These are phyloP conservation scores for Hirtodrosophila duncani DNA, from an alignment of 2,888 invertebrate genomes.

Conservation along the genomic window DNA sequence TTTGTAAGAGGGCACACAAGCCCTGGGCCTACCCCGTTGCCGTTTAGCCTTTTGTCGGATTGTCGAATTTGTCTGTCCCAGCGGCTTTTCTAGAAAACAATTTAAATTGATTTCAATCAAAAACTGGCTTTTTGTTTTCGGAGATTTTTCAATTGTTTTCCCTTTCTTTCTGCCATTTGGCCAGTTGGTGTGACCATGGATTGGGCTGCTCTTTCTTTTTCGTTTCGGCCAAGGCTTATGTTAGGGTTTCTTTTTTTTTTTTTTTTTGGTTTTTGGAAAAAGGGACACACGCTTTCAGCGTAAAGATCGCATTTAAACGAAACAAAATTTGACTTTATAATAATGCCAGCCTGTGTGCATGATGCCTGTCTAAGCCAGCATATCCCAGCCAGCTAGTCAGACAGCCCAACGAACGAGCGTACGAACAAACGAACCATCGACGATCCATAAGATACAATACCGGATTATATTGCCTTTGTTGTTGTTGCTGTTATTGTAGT, in stretches of 20 bases:
- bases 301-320: slow-evolving; percentile 73
- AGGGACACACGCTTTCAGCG: slow-evolving; percentile 74
- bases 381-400: slow-evolving; percentile 52
- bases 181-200: slow-evolving; percentile 33
- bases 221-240: slow-evolving; percentile 9
- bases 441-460: slow-evolving; percentile 73
- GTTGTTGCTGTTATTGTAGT: slow-evolving; percentile 22
- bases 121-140: slow-evolving; percentile 68
- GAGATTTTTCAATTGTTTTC: slow-evolving; percentile 34
- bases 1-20: slow-evolving; percentile 31
- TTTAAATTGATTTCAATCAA: slow-evolving; percentile 75
- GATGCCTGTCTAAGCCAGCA: slow-evolving; percentile 61
- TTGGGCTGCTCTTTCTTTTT: slow-evolving; percentile 29
- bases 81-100: slow-evolving; percentile 73
- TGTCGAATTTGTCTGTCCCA: slow-evolving; percentile 41
- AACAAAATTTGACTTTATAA: slow-evolving; percentile 75
- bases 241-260: slow-evolving; percentile 22
- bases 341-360: slow-evolving; percentile 59
- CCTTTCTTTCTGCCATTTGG: slow-evolving; percentile 33
- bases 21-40: slow-evolving; percentile 22
- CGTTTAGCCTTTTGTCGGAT: slow-evolving; percentile 50
- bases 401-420: slow-evolving; percentile 23
- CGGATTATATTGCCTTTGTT: slow-evolving; percentile 62
- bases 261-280: slow-evolving; percentile 47
- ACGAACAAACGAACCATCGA: slow-evolving; percentile 28